Percentiles rank a stretch among this genome's conserved stretches.
These are phyloP conservation scores for Meloidogyne floridensis DNA, from an alignment of 1,140 invertebrate genomes.

Conservation along the genomic window DNA sequence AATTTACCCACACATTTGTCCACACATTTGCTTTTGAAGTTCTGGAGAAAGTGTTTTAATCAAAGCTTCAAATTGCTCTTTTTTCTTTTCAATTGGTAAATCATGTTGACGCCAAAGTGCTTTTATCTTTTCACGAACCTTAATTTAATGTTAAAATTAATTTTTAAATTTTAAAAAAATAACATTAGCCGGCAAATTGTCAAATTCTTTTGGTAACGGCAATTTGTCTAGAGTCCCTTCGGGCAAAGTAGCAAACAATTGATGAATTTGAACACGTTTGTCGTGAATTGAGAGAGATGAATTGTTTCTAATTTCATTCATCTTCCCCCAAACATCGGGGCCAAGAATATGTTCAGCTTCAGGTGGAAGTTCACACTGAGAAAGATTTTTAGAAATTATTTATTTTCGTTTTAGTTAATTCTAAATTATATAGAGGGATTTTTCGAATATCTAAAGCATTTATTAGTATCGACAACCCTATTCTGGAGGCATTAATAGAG, in stretches of 20 bases:
- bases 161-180: background rate
- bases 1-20: background rate
- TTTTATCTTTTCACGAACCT: background rate
- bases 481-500: too few species aligned
- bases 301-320: conserved; percentile 7
- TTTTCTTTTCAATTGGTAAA: background rate
- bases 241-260: background rate
- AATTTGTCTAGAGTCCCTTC: background rate
- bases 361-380: conserved; percentile 1
- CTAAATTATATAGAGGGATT: too few species aligned
- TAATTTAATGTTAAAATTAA: background rate
- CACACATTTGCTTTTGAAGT: background rate
- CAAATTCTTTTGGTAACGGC: background rate
- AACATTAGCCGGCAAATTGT: background rate
- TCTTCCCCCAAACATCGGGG: background rate
- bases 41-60: background rate
- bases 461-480: too few species aligned
- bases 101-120: background rate
- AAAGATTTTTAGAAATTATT: background rate
- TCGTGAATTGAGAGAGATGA: background rate
- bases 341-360: conserved; percentile 8
- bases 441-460: too few species aligned
- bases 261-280: conserved; percentile 6
- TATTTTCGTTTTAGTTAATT: too few species aligned
- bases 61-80: conserved; percentile 1